Conservation (phyloP, 2,797 vertebrate genomes). For the Mus minutoides region DNA sequence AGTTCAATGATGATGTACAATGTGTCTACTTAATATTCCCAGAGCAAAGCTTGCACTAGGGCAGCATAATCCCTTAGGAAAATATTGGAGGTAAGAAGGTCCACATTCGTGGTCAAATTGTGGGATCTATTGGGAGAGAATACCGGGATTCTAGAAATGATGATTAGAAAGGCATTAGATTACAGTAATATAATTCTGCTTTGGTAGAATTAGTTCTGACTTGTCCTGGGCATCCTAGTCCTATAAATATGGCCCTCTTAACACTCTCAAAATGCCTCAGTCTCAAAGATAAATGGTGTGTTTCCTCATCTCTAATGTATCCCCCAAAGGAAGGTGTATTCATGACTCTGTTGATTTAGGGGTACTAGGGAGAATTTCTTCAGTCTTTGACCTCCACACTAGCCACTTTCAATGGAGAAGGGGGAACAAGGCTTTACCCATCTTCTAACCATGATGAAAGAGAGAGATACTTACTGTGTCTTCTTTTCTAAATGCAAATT, state of each 20-base stretch:
- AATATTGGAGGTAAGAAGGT: too few species aligned
- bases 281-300: not conserved
- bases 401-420: not conserved
- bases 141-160: not conserved
- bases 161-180: not conserved
- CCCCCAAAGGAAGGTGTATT: not conserved
- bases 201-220: not conserved
- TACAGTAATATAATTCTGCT: not conserved
- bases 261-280: not conserved
- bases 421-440: fast-evolving
- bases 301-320: not conserved
- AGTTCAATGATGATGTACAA: not conserved
- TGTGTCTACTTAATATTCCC: too few species aligned
- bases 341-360: not conserved
- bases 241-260: not conserved
- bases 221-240: not conserved
- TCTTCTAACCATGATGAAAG: not conserved
- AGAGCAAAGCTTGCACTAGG: not conserved
- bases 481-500: not conserved
- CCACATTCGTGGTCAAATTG: not conserved
- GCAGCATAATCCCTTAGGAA: not conserved
- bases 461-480: fast-evolving
- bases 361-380: too few species aligned
- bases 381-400: not conserved
- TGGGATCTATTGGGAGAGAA: not conserved